Conservation (phyloP, 2,113 vertebrate species). For the Sylvia atricapilla region DNA sequence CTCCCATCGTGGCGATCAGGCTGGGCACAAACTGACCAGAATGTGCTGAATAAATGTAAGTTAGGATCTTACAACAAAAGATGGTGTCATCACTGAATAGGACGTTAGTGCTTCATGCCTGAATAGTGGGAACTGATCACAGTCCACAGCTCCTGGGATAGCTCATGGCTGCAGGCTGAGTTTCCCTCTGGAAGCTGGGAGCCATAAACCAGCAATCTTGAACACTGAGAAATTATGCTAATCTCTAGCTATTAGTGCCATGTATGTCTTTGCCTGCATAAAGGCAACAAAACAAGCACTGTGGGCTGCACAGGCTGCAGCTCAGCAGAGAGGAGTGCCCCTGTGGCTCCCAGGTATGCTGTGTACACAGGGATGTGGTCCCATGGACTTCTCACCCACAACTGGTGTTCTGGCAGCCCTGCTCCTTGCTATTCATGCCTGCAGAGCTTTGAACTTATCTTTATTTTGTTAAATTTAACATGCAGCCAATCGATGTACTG, state of each 20-base stretch:
- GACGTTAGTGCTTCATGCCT: background rate
- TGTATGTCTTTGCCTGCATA: background rate
- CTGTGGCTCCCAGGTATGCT: background rate
- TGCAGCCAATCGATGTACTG: background rate
- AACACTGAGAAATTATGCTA: background rate
- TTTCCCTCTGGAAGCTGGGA: background rate
- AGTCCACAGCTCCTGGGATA: background rate
- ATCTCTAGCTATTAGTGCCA: background rate
- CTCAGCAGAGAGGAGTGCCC: accelerated
- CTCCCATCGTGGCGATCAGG: background rate
- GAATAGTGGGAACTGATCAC: background rate
- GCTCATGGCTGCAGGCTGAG: background rate
- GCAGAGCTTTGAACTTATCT: conserved; percentile 1
- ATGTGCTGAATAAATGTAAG: background rate
- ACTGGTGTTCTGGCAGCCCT: background rate
- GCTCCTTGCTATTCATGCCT: background rate
- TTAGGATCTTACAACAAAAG: background rate
- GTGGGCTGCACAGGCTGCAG: background rate
- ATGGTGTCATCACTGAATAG: background rate
- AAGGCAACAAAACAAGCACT: background rate
- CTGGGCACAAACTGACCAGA: background rate
- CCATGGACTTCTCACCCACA: background rate
- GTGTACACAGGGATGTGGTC: too few species aligned
- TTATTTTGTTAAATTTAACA: conserved; percentile 25
- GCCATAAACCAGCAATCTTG: background rate